Evolutionary conservation across 2,797 vertebrate species (phyloP).

Genomic region (Peromyscus aztecus): DNA sequence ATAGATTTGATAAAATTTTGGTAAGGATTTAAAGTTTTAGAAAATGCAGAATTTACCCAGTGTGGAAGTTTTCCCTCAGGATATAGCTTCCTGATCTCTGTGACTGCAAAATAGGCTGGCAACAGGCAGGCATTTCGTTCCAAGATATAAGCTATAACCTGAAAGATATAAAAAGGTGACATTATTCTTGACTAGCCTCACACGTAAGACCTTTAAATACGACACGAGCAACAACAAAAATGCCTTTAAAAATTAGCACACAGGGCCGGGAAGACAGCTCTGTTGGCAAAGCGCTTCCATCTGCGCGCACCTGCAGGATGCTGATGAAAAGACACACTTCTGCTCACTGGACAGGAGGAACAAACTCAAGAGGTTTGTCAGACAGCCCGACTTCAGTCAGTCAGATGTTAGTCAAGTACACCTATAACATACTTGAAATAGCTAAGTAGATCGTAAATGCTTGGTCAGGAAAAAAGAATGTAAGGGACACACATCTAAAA

Average conservation of each 20-base stretch:
- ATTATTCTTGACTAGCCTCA: neutral
- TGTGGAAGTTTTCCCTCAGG: conserved; percentile 98
- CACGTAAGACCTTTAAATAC: neutral
- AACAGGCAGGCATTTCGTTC: conserved; percentile 98
- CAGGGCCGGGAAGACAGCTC: neutral
- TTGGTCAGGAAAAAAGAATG: neutral
- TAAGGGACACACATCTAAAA: neutral
- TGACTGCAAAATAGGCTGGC: conserved; percentile 97
- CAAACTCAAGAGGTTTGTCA: neutral
- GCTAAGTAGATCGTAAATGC: neutral
- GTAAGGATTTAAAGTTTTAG: neutral
- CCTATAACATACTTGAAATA: neutral
- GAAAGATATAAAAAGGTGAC: neutral
- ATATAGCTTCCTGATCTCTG: conserved; percentile 98
- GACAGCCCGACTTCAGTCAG: neutral
- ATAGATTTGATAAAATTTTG: neutral
- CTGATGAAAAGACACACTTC: neutral
- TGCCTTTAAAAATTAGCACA: neutral
- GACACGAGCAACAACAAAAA: neutral
- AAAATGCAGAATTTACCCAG: conserved; percentile 91
- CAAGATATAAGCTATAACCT: conserved; percentile 99
- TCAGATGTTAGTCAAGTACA: neutral
- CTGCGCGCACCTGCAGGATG: neutral
- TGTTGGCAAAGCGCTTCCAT: neutral
- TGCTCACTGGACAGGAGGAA: neutral